A percentile compares a stretch with the other conserved stretches of the same genome.
phyloP scores from a whole-genome alignment of 2,888 invertebrate genomes.

The Macrophya annulata region DNA sequence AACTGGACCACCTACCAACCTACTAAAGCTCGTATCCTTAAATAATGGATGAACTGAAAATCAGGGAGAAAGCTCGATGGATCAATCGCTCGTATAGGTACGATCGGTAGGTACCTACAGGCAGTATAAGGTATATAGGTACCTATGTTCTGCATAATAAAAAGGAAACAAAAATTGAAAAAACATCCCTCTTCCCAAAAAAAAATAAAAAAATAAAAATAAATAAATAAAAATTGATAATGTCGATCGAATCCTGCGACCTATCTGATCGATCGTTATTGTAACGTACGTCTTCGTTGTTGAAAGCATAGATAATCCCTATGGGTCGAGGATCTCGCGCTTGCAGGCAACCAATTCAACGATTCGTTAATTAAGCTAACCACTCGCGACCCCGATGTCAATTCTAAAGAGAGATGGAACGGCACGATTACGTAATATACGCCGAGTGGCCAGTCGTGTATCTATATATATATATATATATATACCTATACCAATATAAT shows the following conservation, averaged over 20 bases:
- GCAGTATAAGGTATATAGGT: too few species aligned
- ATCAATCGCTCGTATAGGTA: slow-evolving; percentile 15
- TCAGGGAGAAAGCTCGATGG: slow-evolving; percentile 24
- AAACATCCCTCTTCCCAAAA: too few species aligned
- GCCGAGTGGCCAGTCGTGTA: slow-evolving; percentile 32
- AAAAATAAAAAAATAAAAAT: neutral
- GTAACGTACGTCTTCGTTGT: neutral
- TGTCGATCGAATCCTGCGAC: neutral
- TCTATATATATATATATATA: too few species aligned
- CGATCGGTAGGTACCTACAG: neutral
- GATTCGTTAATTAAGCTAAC: slow-evolving; percentile 53
- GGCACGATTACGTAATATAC: slow-evolving; percentile 41
- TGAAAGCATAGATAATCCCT: slow-evolving; percentile 40
- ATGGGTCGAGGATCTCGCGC: slow-evolving; percentile 27
- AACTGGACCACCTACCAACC: neutral
- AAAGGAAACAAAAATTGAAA: neutral
- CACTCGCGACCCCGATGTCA: slow-evolving; percentile 38
- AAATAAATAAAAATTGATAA: too few species aligned
- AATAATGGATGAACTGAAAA: slow-evolving; percentile 20
- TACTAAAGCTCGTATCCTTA: neutral
- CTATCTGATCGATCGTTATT: neutral
- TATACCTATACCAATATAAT: too few species aligned
- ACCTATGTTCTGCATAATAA: neutral
- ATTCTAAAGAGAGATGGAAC: slow-evolving; percentile 54
- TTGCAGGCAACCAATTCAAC: slow-evolving; percentile 35